Evolutionary conservation across 1,140 invertebrate species (phyloP).

Genomic region (Pachyrhynchus sulphureomaculatus): DNA sequence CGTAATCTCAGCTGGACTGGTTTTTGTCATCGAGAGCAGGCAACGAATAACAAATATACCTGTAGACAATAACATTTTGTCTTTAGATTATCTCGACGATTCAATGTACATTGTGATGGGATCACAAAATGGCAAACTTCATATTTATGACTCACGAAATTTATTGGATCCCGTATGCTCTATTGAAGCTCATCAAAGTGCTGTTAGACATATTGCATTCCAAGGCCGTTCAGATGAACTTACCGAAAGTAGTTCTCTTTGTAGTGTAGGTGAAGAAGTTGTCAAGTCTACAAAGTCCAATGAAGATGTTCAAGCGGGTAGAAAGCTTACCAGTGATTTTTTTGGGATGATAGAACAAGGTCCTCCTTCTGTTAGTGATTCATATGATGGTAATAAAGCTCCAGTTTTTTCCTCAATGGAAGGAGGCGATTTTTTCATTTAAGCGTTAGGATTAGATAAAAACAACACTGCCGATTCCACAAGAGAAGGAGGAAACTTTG

Average conservation of each 20-base stretch:
- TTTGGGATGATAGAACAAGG: conserved; percentile 13
- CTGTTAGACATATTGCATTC: conserved; percentile 40
- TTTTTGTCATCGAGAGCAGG: conserved; percentile 41
- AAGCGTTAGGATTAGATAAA: conserved; percentile 28
- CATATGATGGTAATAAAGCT: neutral
- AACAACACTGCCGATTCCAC: conserved; percentile 28
- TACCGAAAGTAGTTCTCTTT: neutral
- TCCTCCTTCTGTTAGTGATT: neutral
- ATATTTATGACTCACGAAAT: conserved; percentile 44
- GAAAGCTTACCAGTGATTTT: conserved; percentile 22
- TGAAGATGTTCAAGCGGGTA: neutral
- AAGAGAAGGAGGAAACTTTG: conserved; percentile 4
- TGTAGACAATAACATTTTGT: conserved; percentile 41
- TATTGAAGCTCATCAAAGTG: conserved; percentile 37
- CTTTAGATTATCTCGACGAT: conserved; percentile 45
- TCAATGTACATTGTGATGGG: conserved; percentile 41
- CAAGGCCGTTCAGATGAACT: conserved; percentile 23
- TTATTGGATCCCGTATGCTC: conserved; percentile 37
- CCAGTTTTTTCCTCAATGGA: neutral
- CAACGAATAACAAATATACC: conserved; percentile 33
- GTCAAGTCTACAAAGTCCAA: neutral
- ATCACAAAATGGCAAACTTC: conserved; percentile 43
- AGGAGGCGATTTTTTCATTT: conserved; percentile 36
- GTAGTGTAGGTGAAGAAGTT: neutral
- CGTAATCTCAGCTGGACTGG: too few species aligned